A percentile compares a stretch with the other conserved stretches of the same genome.
Conservation (phyloP, 2,797 vertebrate species). For the Anisognathus igniventris region DNA sequence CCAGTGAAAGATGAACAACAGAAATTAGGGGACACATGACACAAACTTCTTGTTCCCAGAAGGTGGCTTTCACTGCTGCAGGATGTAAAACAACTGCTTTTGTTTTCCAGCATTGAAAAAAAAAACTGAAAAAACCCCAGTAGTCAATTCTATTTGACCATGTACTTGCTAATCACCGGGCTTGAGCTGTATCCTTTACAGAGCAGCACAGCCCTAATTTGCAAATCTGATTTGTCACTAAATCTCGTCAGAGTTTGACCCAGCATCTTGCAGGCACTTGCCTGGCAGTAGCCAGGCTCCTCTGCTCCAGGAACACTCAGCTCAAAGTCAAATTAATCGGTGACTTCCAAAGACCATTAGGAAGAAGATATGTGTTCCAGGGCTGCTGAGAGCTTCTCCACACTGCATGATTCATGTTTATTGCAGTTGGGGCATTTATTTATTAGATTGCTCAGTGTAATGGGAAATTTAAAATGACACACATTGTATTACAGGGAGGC, state of each 20-base stretch:
- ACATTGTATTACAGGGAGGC: conserved; percentile 62
- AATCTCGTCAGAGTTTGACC: conserved; percentile 31
- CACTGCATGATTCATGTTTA: conserved; percentile 65
- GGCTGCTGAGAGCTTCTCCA: conserved; percentile 33
- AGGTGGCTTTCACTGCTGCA: background rate
- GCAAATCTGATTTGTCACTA: conserved; percentile 61
- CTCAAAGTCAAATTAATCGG: conserved; percentile 64
- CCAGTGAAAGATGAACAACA: background rate
- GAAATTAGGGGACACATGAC: background rate
- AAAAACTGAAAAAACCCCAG: background rate
- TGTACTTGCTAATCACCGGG: background rate
- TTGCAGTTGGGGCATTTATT: conserved; percentile 61
- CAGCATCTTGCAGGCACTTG: conserved; percentile 28
- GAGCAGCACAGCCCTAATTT: background rate
- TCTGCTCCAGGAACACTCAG: conserved; percentile 15
- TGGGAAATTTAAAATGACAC: conserved; percentile 66
- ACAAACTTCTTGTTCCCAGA: background rate
- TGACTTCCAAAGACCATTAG: conserved; percentile 56
- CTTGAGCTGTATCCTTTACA: conserved; percentile 8
- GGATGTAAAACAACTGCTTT: background rate
- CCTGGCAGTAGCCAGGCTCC: background rate
- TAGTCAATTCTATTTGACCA: background rate
- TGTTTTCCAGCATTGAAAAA: background rate
- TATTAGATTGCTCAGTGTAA: conserved; percentile 62
- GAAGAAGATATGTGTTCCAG: conserved; percentile 35